Conservation (phyloP, 2,888 invertebrate species). For the Sesia apiformis region DNA sequence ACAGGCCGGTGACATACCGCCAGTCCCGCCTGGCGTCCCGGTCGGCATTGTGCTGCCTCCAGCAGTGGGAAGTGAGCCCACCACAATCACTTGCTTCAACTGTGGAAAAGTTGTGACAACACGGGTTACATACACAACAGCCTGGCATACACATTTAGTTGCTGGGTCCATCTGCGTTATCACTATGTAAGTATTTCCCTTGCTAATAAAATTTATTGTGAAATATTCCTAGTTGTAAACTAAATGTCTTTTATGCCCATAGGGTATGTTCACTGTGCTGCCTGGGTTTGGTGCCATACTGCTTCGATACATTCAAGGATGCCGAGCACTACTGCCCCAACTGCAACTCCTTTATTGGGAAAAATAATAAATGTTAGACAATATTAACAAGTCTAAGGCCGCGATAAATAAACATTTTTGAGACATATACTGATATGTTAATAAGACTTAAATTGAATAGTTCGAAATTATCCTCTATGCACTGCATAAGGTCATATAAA, state of each 20-base stretch:
- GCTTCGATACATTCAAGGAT: conserved; percentile 68
- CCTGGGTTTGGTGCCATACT: conserved; percentile 61
- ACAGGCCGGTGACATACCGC: conserved; percentile 21
- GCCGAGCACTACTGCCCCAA: conserved; percentile 68
- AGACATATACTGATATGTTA: too few species aligned
- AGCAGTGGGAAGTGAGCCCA: conserved; percentile 59
- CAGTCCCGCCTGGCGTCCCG: conserved; percentile 17
- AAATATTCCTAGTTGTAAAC: background rate
- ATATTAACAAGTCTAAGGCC: too few species aligned
- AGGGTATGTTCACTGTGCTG: conserved; percentile 69
- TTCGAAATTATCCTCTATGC: too few species aligned
- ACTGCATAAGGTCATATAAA: too few species aligned
- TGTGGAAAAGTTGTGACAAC: conserved; percentile 63
- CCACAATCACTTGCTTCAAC: conserved; percentile 60
- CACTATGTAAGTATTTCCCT: conserved; percentile 48
- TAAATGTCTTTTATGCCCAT: conserved; percentile 14
- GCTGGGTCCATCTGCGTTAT: conserved; percentile 63
- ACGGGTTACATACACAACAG: conserved; percentile 62
- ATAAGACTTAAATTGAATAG: too few species aligned
- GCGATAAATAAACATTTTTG: too few species aligned
- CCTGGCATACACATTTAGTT: conserved; percentile 66
- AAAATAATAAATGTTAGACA: conserved; percentile 54
- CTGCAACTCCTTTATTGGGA: conserved; percentile 65
- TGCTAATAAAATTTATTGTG: background rate
- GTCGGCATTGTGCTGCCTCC: conserved; percentile 51